Evolutionary conservation across 1,140 invertebrate species (phyloP).

Genomic region (Drosophila rhopaloa): DNA sequence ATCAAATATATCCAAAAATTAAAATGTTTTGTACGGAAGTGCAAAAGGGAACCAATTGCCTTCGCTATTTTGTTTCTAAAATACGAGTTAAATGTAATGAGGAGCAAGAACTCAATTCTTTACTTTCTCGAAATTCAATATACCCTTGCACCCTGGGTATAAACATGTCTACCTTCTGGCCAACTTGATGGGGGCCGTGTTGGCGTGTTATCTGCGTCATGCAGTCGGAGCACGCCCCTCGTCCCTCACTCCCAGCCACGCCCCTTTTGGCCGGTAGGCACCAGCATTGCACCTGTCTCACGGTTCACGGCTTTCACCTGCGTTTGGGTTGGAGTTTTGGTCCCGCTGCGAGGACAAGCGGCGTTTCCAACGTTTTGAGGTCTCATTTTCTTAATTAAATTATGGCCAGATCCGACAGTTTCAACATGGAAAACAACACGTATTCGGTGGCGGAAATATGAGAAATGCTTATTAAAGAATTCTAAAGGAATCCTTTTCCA

Average conservation of each 20-base stretch:
- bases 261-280: slow-evolving; percentile 19
- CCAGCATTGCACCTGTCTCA: slow-evolving; percentile 48
- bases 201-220: slow-evolving; percentile 64
- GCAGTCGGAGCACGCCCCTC: slow-evolving; percentile 52
- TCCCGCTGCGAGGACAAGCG: slow-evolving; percentile 23
- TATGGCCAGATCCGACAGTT: slow-evolving; percentile 65
- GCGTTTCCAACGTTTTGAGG: slow-evolving; percentile 68
- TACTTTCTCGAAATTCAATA: background rate
- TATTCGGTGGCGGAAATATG: slow-evolving; percentile 13
- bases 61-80: too few species aligned
- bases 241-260: slow-evolving; percentile 3
- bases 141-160: background rate
- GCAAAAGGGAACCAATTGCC: too few species aligned
- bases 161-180: slow-evolving; percentile 25
- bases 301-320: slow-evolving; percentile 23
- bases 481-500: too few species aligned
- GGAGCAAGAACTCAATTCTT: too few species aligned
- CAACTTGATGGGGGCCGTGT: slow-evolving; percentile 30
- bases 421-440: slow-evolving; percentile 34
- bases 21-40: too few species aligned
- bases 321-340: slow-evolving; percentile 19
- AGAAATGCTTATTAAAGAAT: slow-evolving; percentile 17
- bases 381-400: slow-evolving; percentile 83
- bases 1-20: too few species aligned
- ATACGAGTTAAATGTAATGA: too few species aligned